Evolutionary conservation across 2,797 vertebrate genomes (phyloP).

Genomic region (Orientallactaga sibirica): DNA sequence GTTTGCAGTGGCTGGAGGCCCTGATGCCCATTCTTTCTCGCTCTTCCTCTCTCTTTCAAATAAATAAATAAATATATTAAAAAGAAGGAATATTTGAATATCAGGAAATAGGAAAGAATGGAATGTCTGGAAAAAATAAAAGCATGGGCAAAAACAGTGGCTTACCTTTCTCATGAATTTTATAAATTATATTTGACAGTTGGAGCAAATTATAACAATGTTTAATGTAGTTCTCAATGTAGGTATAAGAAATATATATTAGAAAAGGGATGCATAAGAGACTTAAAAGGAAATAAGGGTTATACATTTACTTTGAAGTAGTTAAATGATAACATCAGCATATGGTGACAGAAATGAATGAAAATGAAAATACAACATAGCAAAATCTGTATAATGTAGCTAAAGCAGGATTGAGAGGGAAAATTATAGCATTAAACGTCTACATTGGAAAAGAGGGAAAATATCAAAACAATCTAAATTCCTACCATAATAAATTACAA

Average conservation of each 20-base stretch:
- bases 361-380: conserved; percentile 40
- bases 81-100: conserved; percentile 36
- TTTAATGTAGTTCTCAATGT: background rate
- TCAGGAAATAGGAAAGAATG: conserved; percentile 36
- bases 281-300: background rate
- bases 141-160: background rate
- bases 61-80: background rate
- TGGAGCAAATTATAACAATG: conserved; percentile 42
- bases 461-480: conserved; percentile 49
- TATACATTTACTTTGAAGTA: conserved; percentile 9
- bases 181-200: conserved; percentile 42
- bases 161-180: conserved; percentile 45
- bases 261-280: background rate
- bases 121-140: conserved; percentile 13
- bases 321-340: conserved; percentile 61
- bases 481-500: background rate
- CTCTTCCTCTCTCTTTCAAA: too few relatives aligned
- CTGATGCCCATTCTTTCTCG: too few relatives aligned
- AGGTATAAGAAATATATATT: conserved; percentile 31
- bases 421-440: conserved; percentile 48
- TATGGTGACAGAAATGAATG: background rate
- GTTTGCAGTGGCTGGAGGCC: too few relatives aligned
- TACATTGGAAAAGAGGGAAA: conserved; percentile 52
- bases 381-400: conserved; percentile 38
- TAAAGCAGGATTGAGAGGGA: conserved; percentile 37